phyloP scores from a whole-genome alignment of 2,888 invertebrate species.

The Drosophila atroscutellata region DNA sequence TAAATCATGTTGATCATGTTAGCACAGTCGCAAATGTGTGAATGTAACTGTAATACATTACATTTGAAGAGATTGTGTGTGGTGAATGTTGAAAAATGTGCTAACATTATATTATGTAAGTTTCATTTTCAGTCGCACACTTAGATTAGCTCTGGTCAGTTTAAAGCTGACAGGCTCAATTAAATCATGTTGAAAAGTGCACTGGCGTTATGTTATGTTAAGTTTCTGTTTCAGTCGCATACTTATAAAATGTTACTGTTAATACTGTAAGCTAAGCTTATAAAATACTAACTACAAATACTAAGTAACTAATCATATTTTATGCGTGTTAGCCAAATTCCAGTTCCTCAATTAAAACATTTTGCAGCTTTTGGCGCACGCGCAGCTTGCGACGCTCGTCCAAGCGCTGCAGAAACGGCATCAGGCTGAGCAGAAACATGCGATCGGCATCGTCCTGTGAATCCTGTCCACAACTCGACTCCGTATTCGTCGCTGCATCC shows the following conservation, averaged over 20 bases:
- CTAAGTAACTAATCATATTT: background rate
- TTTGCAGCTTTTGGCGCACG: constrained; percentile 78
- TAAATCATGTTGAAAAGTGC: background rate
- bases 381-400: constrained; percentile 74
- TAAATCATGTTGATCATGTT: too few species aligned
- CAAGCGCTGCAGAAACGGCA: constrained; percentile 75
- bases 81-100: too few species aligned
- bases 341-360: constrained; percentile 75
- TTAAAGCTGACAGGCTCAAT: background rate
- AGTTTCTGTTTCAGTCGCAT: constrained; percentile 56
- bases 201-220: background rate
- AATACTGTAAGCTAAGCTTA: constrained; percentile 79
- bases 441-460: constrained; percentile 74
- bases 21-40: too few species aligned
- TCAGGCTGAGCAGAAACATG: constrained; percentile 76
- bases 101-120: background rate
- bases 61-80: too few species aligned
- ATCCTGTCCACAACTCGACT: constrained; percentile 33
- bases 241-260: constrained; percentile 32
- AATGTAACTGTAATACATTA: too few species aligned
- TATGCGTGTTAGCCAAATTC: constrained; percentile 67
- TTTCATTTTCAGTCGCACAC: background rate
- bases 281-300: constrained; percentile 28
- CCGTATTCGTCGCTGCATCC: constrained; percentile 71
- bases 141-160: background rate